Conservation (phyloP, 2,888 invertebrate species). For the Venusia cambrica region DNA sequence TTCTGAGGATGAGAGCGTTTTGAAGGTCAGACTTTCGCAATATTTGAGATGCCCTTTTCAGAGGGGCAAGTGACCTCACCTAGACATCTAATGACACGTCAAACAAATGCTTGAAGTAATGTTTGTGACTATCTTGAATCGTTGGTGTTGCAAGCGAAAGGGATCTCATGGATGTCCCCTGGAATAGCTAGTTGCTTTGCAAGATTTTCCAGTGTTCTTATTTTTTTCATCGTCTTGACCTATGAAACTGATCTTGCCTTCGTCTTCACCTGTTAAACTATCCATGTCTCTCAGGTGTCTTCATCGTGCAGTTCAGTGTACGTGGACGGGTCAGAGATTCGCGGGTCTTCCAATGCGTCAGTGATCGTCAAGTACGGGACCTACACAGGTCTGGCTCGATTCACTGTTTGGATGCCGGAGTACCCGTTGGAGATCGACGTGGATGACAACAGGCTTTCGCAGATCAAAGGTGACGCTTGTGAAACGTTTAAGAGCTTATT, state of each 20-base stretch:
- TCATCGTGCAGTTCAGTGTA: conserved; percentile 98
- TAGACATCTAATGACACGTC: too few species aligned
- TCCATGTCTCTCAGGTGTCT: conserved; percentile 85
- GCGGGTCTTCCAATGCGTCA: conserved; percentile 96
- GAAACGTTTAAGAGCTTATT: not conserved
- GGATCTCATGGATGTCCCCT: too few species aligned
- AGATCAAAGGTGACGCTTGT: conserved; percentile 84
- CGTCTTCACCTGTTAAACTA: too few species aligned
- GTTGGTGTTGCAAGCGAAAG: too few species aligned
- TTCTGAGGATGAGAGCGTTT: conserved; percentile 96
- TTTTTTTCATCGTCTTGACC: too few species aligned
- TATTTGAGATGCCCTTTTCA: too few species aligned
- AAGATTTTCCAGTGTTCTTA: too few species aligned
- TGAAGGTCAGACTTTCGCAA: conserved; percentile 86
- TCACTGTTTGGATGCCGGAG: conserved; percentile 98
- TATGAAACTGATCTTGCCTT: too few species aligned
- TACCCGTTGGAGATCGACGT: conserved; percentile 95
- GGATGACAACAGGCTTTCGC: conserved; percentile 93
- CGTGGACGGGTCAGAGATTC: conserved; percentile 96
- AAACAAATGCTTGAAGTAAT: too few species aligned
- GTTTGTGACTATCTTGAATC: too few species aligned
- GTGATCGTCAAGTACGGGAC: conserved; percentile 96
- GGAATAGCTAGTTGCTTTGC: too few species aligned
- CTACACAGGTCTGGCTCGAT: conserved; percentile 92
- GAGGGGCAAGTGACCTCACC: too few species aligned